A percentile compares a stretch with the other conserved stretches of the same genome.
Evolutionary conservation across 1,140 invertebrate genomes (phyloP).

Genomic region (Paramacrobiotus metropolitanus): DNA sequence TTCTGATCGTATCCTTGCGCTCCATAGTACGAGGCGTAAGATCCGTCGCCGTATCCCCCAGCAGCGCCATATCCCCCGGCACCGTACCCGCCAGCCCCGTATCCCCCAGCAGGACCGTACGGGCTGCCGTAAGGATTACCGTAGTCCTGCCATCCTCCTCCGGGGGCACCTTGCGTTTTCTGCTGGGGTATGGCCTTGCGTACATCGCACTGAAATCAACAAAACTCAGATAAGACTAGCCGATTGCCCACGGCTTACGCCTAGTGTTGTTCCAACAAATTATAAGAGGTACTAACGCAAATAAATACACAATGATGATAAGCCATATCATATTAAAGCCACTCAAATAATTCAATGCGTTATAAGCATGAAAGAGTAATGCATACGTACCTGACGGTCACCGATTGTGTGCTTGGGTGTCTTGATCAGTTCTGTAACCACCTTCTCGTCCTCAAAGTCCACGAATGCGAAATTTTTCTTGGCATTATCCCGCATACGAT

Average conservation of each 20-base stretch:
- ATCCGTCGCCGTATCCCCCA: background rate
- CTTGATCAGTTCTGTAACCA: conserved; percentile 66
- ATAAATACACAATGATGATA: too few relatives aligned
- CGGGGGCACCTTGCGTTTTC: background rate
- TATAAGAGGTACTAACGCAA: too few relatives aligned
- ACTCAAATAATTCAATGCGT: too few relatives aligned
- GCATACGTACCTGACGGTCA: conserved; percentile 24
- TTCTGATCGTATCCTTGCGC: background rate
- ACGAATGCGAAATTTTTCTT: conserved; percentile 55
- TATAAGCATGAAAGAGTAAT: too few relatives aligned
- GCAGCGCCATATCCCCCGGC: background rate
- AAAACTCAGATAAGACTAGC: too few relatives aligned
- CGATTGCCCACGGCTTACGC: too few relatives aligned
- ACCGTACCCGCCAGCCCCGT: background rate
- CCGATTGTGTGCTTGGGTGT: conserved; percentile 72
- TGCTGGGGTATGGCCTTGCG: background rate
- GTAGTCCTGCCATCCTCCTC: background rate
- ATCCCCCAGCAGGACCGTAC: background rate
- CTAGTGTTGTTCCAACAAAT: too few relatives aligned
- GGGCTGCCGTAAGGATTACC: background rate
- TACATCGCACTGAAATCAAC: background rate
- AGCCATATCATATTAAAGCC: too few relatives aligned
- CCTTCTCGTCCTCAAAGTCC: conserved; percentile 74
- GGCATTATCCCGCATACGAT: conserved; percentile 63
- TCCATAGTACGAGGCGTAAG: background rate